These are phyloP conservation scores for Enteromius unitaeniatus DNA, from an alignment of 2,797 vertebrate genomes.

Conservation along the genomic window DNA sequence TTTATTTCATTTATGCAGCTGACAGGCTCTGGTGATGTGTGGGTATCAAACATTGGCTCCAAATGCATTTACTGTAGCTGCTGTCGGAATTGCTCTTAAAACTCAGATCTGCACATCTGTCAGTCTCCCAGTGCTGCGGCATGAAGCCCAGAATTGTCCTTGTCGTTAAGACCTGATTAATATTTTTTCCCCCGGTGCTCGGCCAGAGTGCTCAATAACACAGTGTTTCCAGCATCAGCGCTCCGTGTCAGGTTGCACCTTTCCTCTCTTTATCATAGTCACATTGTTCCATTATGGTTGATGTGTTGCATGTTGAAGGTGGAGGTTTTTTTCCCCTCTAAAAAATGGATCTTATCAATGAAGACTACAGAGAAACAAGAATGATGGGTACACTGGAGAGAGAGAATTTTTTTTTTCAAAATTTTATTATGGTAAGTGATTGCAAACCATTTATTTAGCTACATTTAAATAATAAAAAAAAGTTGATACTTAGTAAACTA, in stretches of 20 bases:
- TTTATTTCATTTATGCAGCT: not conserved
- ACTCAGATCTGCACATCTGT: slow-evolving; percentile 67
- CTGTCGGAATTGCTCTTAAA: slow-evolving; percentile 57
- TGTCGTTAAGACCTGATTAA: slow-evolving; percentile 59
- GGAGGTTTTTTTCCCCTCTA: not conserved
- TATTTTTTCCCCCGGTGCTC: slow-evolving; percentile 16
- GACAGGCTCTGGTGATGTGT: slow-evolving; percentile 1
- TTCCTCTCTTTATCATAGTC: not conserved
- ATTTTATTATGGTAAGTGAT: too few relatives aligned
- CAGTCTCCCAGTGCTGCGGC: slow-evolving; percentile 46
- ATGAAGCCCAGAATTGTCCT: slow-evolving; percentile 56
- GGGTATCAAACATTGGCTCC: slow-evolving; percentile 10
- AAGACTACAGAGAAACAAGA: slow-evolving; percentile 6
- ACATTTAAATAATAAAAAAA: too few relatives aligned
- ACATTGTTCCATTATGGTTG: slow-evolving; percentile 16
- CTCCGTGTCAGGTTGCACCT: slow-evolving; percentile 5
- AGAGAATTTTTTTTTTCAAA: too few relatives aligned
- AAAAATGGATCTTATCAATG: slow-evolving; percentile 1
- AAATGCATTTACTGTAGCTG: slow-evolving; percentile 37
- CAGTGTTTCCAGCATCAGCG: slow-evolving; percentile 36
- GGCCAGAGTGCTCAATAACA: slow-evolving; percentile 14
- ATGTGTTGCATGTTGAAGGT: not conserved
- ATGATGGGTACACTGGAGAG: not conserved
- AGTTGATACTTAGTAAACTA: too few relatives aligned
- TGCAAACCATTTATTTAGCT: too few relatives aligned